Evolutionary conservation across 1,140 invertebrate species (phyloP), one percentile per base, ranked within the genome.

Genomic region (Drosophila micromelanica): DNA sequence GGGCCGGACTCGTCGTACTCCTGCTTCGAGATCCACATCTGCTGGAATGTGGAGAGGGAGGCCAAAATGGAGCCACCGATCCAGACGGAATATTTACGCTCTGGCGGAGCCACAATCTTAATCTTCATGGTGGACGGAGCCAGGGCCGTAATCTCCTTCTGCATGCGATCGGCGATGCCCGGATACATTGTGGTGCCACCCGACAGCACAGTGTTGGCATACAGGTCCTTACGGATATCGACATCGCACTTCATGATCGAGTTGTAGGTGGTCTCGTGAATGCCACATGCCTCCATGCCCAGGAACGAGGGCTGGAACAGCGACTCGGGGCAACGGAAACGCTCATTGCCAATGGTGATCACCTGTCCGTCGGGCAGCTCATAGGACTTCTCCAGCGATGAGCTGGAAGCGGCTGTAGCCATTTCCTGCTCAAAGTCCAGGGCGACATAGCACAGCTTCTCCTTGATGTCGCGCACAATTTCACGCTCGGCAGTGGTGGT

Each of bases 1-100:
- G 97, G 97, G 70, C 97, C 97, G 80, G 96, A 97, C 93, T 98
- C 97, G 93, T 98, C 97, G 93, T 98, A 98, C 92, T 98, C 97
- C 92, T 98, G 96, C 92, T 98, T 98, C 84, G 96, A 97, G 93
- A 98, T 98, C 97, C 97, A 98, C 96, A 97, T 97, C 93, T 96
- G 96, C 92, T 97, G 96, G 96, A 97, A 97, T 92, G 96, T 97
- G 76, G 96, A 97, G 20, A 97, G 93, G 6, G 96, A 97, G 42
- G 96, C 96, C 75, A 97, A 93, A 92, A 97, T 97, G 69, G 96
- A 97, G 65, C 96, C 96, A 90, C 96, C 95, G 93, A 97, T 97
- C 96, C 96, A 97, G 84, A 97, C 96, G 57, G 96, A 97, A 93
- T 98, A 98, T 92, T 98, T 98, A 86, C 97, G 95, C 93, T 98